A percentile compares a stretch with the other conserved stretches of the same genome.
Evolutionary conservation across 2,888 invertebrate species (phyloP).

Genomic region (Agrotis puta): DNA sequence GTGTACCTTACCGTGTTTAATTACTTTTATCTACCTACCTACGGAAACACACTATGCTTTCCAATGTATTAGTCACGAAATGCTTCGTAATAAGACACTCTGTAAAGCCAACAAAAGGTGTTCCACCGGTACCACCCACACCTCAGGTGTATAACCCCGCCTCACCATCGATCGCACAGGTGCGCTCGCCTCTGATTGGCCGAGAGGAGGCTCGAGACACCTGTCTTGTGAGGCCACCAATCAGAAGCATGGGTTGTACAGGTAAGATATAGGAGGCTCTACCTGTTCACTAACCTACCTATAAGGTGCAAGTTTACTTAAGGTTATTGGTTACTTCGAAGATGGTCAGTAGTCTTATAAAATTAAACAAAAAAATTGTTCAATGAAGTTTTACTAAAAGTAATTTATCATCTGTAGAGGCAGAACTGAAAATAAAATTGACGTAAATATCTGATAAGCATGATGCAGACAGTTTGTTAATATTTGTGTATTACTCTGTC

Average conservation of each 20-base stretch:
- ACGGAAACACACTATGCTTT: not conserved
- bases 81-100: not conserved
- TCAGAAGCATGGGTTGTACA: slow-evolving; percentile 57
- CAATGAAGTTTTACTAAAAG: no score
- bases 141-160: slow-evolving; percentile 72
- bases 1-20: no score
- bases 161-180: slow-evolving; percentile 80
- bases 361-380: no score
- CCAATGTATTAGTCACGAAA: not conserved
- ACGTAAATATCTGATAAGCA: no score
- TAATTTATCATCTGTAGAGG: no score
- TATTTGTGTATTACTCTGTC: no score
- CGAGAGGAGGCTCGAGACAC: slow-evolving; percentile 76
- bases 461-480: no score
- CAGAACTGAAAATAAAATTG: no score
- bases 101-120: slow-evolving; percentile 36
- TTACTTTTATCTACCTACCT: no score
- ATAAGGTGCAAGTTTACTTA: slow-evolving; percentile 8
- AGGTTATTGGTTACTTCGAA: slow-evolving; percentile 18
- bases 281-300: slow-evolving; percentile 49
- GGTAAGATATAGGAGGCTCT: slow-evolving; percentile 52
- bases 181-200: slow-evolving; percentile 77
- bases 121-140: slow-evolving; percentile 41
- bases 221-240: slow-evolving; percentile 76
- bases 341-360: not conserved